These are phyloP conservation scores for Solenopsis invicta DNA, from an alignment of 1,140 invertebrate species.

Conservation along the genomic window DNA sequence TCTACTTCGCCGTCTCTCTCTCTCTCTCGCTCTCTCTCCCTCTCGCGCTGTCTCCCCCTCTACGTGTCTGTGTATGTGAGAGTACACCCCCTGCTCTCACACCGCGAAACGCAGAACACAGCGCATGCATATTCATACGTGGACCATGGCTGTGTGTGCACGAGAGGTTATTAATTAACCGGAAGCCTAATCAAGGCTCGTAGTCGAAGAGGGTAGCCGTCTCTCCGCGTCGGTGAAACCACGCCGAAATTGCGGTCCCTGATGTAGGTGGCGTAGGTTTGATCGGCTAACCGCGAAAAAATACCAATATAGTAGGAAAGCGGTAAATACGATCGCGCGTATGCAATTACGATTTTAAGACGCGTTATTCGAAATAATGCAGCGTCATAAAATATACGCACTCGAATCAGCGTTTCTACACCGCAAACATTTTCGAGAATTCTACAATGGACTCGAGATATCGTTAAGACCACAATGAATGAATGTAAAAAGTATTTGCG, in stretches of 20 bases:
- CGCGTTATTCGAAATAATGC: neutral
- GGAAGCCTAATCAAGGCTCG: conserved; percentile 87
- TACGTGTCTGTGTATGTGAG: conserved; percentile 37
- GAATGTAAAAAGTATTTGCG: conserved; percentile 3
- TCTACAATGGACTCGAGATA: neutral
- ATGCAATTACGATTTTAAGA: neutral
- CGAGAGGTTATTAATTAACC: conserved; percentile 87
- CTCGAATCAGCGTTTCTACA: neutral
- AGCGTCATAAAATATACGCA: neutral
- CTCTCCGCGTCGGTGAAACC: conserved; percentile 77
- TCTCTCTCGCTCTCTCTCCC: neutral
- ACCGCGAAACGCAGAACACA: conserved; percentile 84
- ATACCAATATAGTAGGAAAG: conserved; percentile 27
- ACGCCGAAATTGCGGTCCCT: conserved; percentile 75
- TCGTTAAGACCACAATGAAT: neutral
- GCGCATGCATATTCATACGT: conserved; percentile 86
- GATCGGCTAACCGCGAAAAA: conserved; percentile 70
- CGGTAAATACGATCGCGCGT: neutral
- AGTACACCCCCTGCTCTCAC: conserved; percentile 72
- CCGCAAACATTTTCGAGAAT: neutral
- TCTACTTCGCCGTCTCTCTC: neutral
- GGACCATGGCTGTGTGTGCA: conserved; percentile 83
- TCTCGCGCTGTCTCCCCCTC: conserved; percentile 27
- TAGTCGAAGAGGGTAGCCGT: conserved; percentile 81
- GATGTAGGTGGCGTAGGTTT: conserved; percentile 73